Evolutionary conservation across 2,888 invertebrate species (phyloP).

Genomic region (Corbicula japonica): DNA sequence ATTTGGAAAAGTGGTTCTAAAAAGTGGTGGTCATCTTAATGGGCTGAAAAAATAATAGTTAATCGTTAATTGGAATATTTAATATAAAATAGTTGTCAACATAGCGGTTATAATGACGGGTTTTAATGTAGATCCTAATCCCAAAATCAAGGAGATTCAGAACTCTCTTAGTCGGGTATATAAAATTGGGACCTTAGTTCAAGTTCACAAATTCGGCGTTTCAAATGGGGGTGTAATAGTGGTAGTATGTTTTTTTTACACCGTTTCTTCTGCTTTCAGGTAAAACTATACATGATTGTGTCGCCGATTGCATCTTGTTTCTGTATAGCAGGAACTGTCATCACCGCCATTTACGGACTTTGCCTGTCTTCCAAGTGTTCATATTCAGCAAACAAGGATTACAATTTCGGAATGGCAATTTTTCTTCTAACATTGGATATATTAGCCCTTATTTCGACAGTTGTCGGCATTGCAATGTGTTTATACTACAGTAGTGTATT

Average conservation of each 20-base stretch:
- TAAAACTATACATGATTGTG: slow-evolving; percentile 17
- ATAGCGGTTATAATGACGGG: too few relatives aligned
- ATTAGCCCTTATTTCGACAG: not conserved
- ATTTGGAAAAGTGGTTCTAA: too few relatives aligned
- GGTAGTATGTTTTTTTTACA: not conserved
- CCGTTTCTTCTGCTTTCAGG: slow-evolving; percentile 28
- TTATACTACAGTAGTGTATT: slow-evolving; percentile 8
- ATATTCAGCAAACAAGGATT: slow-evolving; percentile 17
- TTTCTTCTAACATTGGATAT: slow-evolving; percentile 32
- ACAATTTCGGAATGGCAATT: slow-evolving; percentile 48
- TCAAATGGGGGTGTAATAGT: not conserved
- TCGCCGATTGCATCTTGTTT: slow-evolving; percentile 7
- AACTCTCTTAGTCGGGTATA: too few relatives aligned
- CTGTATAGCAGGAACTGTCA: slow-evolving; percentile 14
- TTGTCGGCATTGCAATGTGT: not conserved
- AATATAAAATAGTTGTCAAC: too few relatives aligned
- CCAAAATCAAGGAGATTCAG: too few relatives aligned
- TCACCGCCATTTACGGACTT: slow-evolving; percentile 38
- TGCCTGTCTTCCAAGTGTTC: slow-evolving; percentile 27
- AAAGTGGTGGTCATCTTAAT: too few relatives aligned
- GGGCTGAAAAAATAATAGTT: too few relatives aligned
- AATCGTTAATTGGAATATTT: too few relatives aligned
- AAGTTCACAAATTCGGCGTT: too few relatives aligned
- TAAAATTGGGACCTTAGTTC: too few relatives aligned
- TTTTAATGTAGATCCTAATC: too few relatives aligned